phyloP scores from a whole-genome alignment of 2,113 vertebrate genomes.

The Calidris pugnax region DNA sequence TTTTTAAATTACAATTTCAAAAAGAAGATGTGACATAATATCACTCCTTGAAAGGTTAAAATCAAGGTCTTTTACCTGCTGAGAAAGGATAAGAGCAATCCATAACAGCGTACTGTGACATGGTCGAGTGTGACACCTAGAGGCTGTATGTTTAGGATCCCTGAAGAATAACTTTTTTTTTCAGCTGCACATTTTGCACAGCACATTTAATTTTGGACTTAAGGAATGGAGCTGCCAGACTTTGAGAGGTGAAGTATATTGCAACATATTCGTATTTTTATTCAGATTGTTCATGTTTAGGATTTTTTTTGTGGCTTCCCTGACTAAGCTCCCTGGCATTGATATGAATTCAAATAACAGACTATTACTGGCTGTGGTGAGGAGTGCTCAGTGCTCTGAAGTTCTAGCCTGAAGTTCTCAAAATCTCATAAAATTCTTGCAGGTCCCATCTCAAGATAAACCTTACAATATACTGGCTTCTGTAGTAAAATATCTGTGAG shows the following conservation, averaged over 20 bases:
- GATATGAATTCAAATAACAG: neutral
- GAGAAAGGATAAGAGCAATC: neutral
- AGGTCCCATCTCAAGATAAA: neutral
- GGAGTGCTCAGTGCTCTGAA: neutral
- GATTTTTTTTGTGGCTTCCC: neutral
- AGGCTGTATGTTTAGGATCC: slow-evolving; percentile 48
- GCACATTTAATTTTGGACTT: neutral
- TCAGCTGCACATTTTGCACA: neutral
- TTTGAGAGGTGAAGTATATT: neutral
- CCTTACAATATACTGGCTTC: neutral
- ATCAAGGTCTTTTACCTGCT: neutral
- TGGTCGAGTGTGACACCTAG: slow-evolving; percentile 78
- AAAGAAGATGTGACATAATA: neutral
- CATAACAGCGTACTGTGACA: neutral
- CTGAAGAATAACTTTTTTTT: neutral
- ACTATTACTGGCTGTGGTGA: neutral
- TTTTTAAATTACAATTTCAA: neutral
- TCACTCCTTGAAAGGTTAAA: neutral
- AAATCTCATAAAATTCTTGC: neutral
- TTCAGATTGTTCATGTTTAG: neutral
- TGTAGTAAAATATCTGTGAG: neutral
- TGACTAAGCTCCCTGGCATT: neutral
- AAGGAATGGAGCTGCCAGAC: neutral
- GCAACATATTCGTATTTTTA: neutral
- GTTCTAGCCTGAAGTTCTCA: neutral